Evolutionary conservation across 2,888 invertebrate species (phyloP).

Genomic region (Luffia ferchaultella): DNA sequence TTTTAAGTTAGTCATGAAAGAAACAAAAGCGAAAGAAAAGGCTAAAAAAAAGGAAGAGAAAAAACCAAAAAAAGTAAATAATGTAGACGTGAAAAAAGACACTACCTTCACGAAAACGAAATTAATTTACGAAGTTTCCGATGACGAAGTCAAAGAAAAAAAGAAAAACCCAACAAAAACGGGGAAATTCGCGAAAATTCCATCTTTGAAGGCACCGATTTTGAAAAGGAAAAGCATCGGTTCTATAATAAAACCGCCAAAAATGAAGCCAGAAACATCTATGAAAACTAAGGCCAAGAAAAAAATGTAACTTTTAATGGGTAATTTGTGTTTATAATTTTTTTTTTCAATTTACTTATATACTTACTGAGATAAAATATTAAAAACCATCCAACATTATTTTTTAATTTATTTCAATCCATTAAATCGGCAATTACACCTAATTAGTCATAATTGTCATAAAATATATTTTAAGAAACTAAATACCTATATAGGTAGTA

Average conservation of each 20-base stretch:
- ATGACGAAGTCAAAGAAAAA: slow-evolving; percentile 5
- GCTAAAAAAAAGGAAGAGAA: slow-evolving; percentile 7
- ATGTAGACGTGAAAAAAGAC: slow-evolving; percentile 6
- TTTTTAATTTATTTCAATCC: neutral
- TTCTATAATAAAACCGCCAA: slow-evolving; percentile 45
- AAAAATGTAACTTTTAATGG: neutral
- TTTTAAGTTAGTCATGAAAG: slow-evolving; percentile 31
- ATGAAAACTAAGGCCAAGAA: neutral
- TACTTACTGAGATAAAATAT: neutral
- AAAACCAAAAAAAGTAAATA: slow-evolving; percentile 7
- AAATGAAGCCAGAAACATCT: slow-evolving; percentile 40
- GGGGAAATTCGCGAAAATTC: neutral
- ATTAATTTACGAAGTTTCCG: slow-evolving; percentile 9
- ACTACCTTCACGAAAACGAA: slow-evolving; percentile 8
- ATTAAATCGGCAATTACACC: neutral
- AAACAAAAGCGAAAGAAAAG: slow-evolving; percentile 19
- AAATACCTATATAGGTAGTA: no score
- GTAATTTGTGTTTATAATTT: neutral
- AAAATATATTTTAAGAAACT: no score
- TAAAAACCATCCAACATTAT: no score
- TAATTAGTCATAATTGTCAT: no score
- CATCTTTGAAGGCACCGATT: slow-evolving; percentile 27
- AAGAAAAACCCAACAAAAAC: slow-evolving; percentile 16
- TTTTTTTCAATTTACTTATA: neutral
- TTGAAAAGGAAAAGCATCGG: slow-evolving; percentile 46